A percentile compares a stretch with the other conserved stretches of the same genome.
Conservation (phyloP, 1,140 invertebrate species). For the Polyergus mexicanus region DNA sequence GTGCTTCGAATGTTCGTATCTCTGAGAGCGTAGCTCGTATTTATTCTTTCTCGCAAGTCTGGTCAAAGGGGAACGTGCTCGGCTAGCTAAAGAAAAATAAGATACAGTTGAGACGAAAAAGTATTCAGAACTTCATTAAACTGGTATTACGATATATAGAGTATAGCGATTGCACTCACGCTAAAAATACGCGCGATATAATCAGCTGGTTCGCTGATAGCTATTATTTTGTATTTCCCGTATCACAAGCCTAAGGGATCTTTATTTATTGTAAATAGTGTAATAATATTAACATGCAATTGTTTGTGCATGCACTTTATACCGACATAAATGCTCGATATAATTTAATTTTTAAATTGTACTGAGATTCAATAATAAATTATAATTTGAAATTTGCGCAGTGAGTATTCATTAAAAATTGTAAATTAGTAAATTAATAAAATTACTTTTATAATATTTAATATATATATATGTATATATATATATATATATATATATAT, state of each 20-base stretch:
- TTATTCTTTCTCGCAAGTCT: background rate
- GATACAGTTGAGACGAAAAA: slow-evolving; percentile 31
- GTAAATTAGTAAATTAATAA: background rate
- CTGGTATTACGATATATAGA: background rate
- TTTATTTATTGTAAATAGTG: background rate
- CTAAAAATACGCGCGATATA: slow-evolving; percentile 44
- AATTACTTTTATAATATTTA: background rate
- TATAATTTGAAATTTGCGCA: background rate
- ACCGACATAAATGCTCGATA: background rate
- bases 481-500: too few species aligned
- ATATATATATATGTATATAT: too few species aligned
- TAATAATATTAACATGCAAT: slow-evolving; percentile 16
- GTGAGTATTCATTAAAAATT: slow-evolving; percentile 1
- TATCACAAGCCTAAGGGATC: background rate
- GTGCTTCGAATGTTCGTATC: slow-evolving; percentile 5
- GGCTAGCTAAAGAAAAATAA: slow-evolving; percentile 41
- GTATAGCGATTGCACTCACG: background rate
- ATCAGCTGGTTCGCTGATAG: slow-evolving; percentile 8
- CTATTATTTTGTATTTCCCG: background rate
- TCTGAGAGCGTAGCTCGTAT: background rate
- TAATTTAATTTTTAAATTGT: background rate
- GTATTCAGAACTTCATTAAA: slow-evolving; percentile 51
- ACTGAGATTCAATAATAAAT: slow-evolving; percentile 1
- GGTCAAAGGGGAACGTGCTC: background rate
- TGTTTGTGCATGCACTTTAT: background rate